phyloP scores from a whole-genome alignment of 1,140 invertebrate species.

The Aphidius gifuensis region DNA sequence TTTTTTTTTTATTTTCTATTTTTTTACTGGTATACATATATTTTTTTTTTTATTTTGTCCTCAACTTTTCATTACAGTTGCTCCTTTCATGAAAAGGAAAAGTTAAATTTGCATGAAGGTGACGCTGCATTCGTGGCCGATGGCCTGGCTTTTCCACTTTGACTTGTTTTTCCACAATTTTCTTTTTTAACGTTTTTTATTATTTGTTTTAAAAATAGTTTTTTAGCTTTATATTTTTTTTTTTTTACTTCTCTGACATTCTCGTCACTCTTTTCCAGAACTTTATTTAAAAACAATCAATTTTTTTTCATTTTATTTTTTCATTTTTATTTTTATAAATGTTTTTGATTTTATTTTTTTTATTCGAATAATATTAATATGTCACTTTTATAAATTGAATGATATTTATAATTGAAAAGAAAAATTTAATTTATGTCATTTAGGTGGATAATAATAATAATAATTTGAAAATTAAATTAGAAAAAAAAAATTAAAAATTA shows the following conservation, averaged over 20 bases:
- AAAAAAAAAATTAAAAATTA: too few species aligned
- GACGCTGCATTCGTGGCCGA: not conserved
- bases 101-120: constrained; percentile 32
- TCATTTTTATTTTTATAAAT: not conserved
- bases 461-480: too few species aligned
- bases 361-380: not conserved
- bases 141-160: constrained; percentile 8
- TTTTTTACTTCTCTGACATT: not conserved
- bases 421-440: too few species aligned
- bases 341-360: not conserved
- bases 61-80: constrained; percentile 23
- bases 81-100: constrained; percentile 24
- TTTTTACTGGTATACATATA: not conserved
- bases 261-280: too few species aligned
- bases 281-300: too few species aligned
- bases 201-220: not conserved
- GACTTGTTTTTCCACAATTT: not conserved
- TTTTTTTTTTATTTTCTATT: not conserved
- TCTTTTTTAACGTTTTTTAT: not conserved
- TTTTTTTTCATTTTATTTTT: too few species aligned
- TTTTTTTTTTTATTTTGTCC: constrained; percentile 7
- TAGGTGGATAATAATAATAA: too few species aligned
- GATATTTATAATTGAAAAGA: not conserved
- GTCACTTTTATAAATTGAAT: constrained; percentile 2
- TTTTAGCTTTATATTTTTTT: too few species aligned